Evolutionary conservation across 2,113 vertebrate genomes (phyloP), one percentile per base, ranked within the genome.

Genomic region (Nanorana parkeri): DNA sequence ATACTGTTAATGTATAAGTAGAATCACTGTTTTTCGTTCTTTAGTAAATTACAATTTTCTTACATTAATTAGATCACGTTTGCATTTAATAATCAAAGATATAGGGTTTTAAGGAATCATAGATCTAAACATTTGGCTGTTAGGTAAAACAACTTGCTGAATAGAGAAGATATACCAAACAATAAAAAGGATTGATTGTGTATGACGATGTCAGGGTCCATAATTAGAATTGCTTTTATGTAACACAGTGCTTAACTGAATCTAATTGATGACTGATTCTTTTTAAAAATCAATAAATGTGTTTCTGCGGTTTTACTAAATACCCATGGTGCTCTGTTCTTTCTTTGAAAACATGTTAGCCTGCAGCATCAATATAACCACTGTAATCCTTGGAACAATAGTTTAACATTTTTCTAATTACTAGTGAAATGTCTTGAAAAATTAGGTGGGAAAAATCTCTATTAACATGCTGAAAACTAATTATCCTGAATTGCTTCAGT

Each of bases 341-440:
- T 47, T 7, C 8, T 5, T 24, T 69, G 2, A 69, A 52, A 68
- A 68, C 32, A 68, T 69, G 36, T 15, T 24, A 26, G 41, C 47
- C 6, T 17, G 2, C 20, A 11, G n/a, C 21, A 17, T 52, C 5
- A 71, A 52, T 54, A 26, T 19, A 26, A 3, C 54, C 16, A 54
- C 16, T 15, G 54, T 54, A 52, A 26, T 51, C 17, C 23, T 71
- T 54, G 51, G 26, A 21, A 26, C 2, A 19, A 1, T 17, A 71
- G 20, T 71, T 52, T 24, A 54, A 55, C 52, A 52, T 71, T 28
- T 71, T 54, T 71, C 15, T 71, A 71, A 54, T 71, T 5, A 19
- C 17, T 16, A 24, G 2, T 28, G 17, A 71, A 71, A 55, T 54
- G 23, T 54, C 23, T 51, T 71, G 51, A 21, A 51, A 2, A 23